These are phyloP conservation scores for Etheostoma nigrum DNA, from an alignment of 2,797 vertebrate genomes.

Conservation along the genomic window DNA sequence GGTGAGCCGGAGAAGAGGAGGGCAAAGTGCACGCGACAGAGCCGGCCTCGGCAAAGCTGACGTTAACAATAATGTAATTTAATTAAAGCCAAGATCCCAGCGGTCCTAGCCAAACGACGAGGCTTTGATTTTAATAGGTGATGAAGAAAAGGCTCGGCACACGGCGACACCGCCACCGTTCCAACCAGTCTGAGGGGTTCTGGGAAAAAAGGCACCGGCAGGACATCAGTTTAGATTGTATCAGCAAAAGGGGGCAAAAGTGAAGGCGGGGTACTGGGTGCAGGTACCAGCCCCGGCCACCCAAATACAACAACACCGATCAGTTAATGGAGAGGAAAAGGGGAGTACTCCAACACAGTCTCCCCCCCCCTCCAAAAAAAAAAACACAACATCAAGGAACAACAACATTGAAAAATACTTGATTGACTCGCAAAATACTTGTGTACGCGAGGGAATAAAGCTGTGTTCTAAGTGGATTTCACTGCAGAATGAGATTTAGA, in stretches of 20 bases:
- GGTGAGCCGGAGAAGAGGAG: constrained; percentile 60
- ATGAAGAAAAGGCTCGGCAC: constrained; percentile 77
- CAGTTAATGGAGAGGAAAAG: constrained; percentile 68
- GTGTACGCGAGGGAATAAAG: not conserved
- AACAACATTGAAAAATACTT: constrained; percentile 6
- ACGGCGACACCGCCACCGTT: constrained; percentile 36
- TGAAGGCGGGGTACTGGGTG: constrained; percentile 34
- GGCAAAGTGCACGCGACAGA: constrained; percentile 72
- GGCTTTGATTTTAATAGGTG: constrained; percentile 85
- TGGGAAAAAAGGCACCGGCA: constrained; percentile 67
- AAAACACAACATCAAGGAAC: not conserved
- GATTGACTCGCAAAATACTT: constrained; percentile 32
- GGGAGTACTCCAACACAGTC: not conserved
- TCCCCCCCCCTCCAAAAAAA: no score
- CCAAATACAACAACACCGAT: constrained; percentile 75
- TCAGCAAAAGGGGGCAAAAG: constrained; percentile 50
- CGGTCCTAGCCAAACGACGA: constrained; percentile 51
- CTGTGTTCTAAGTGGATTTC: constrained; percentile 60
- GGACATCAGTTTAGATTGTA: constrained; percentile 80
- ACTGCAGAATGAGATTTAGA: constrained; percentile 49
- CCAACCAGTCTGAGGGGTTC: constrained; percentile 69
- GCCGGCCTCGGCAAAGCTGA: constrained; percentile 77
- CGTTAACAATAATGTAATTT: constrained; percentile 90
- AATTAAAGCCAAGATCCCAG: constrained; percentile 84
- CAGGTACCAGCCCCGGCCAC: constrained; percentile 82